These are phyloP conservation scores for Proteles cristata DNA, from an alignment of 2,113 vertebrate species.

Conservation along the genomic window DNA sequence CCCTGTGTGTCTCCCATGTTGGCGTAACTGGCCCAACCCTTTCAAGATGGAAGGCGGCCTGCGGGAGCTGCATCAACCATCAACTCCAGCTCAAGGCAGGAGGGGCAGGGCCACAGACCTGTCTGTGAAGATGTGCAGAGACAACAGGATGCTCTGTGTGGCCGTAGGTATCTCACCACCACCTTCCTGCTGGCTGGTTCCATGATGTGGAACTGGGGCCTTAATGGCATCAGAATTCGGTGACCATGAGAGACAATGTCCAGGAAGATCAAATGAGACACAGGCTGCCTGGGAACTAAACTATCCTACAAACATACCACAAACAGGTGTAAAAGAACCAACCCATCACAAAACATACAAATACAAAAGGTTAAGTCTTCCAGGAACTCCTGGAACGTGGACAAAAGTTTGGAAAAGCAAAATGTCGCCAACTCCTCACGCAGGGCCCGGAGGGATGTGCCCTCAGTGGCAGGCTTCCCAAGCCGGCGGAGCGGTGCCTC, in stretches of 20 bases:
- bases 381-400: constrained; percentile 77
- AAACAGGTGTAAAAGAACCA: constrained; percentile 87
- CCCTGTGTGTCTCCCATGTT: not conserved
- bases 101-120: not conserved
- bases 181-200: not conserved
- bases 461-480: constrained; percentile 4
- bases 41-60: not conserved
- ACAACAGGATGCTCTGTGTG: not conserved
- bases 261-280: constrained; percentile 83
- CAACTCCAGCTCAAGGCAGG: not conserved
- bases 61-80: not conserved
- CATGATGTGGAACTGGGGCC: not conserved
- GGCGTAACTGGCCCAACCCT: not conserved
- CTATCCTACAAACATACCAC: constrained; percentile 88
- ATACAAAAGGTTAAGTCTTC: constrained; percentile 85
- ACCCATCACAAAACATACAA: constrained; percentile 86
- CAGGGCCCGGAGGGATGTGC: constrained; percentile 61
- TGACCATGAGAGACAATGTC: constrained; percentile 49
- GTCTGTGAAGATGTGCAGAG: not conserved
- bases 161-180: not conserved
- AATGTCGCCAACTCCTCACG: constrained; percentile 72
- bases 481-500: not conserved
- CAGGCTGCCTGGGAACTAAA: constrained; percentile 83
- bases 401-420: constrained; percentile 79
- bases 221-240: constrained; percentile 64